phyloP scores from a whole-genome alignment of 2,888 invertebrate genomes.

The Clepsis dumicolana region DNA sequence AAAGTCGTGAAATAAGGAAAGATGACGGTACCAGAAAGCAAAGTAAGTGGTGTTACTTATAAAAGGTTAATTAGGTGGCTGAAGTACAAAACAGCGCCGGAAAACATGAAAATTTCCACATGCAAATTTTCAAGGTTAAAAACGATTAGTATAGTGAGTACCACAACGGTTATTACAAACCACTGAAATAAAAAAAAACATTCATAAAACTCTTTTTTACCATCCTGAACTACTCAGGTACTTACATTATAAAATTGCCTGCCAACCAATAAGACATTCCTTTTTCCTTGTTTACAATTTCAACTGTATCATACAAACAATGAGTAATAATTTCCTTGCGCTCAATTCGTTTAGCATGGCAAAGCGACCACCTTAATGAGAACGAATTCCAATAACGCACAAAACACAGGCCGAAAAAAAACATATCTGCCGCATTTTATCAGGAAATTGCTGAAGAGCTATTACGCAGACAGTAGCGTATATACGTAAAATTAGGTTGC shows the following conservation, averaged over 20 bases:
- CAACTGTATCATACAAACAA: not conserved
- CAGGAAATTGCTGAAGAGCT: slow-evolving; percentile 82
- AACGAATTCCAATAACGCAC: slow-evolving; percentile 22
- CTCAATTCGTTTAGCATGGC: not conserved
- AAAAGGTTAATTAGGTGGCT: slow-evolving; percentile 25
- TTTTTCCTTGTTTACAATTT: slow-evolving; percentile 7
- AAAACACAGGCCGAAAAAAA: slow-evolving; percentile 42
- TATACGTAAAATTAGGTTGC: slow-evolving; percentile 83
- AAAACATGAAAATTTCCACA: not conserved
- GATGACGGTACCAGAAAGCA: slow-evolving; percentile 2
- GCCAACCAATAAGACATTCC: not conserved
- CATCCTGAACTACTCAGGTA: too few species aligned
- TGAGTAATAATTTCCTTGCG: slow-evolving; percentile 1
- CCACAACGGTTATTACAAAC: not conserved
- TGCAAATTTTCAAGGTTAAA: too few species aligned
- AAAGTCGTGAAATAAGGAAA: not conserved
- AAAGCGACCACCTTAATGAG: not conserved
- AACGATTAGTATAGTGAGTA: too few species aligned
- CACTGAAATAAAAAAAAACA: not conserved
- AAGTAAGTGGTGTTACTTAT: slow-evolving; percentile 25
- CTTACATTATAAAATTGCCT: not conserved
- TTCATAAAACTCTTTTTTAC: not conserved
- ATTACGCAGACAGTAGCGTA: slow-evolving; percentile 78
- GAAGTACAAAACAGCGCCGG: not conserved
- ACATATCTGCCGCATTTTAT: slow-evolving; percentile 72